Evolutionary conservation across 2,113 vertebrate species (phyloP).

Genomic region (Lophius piscatorius): DNA sequence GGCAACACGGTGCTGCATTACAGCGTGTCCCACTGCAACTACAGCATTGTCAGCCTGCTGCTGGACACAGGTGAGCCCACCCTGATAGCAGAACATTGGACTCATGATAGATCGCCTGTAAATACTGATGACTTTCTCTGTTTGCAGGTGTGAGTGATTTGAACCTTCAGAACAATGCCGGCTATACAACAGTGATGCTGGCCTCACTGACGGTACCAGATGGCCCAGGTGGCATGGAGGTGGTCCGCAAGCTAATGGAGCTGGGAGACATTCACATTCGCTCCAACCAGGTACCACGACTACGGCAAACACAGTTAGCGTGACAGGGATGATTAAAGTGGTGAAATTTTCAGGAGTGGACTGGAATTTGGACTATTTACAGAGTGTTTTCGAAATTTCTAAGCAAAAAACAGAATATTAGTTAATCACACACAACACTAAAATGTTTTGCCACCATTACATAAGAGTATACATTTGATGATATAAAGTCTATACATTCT

Average conservation of each 20-base stretch:
- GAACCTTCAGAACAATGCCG: constrained; percentile 89
- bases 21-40: constrained; percentile 93
- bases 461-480: too few species aligned
- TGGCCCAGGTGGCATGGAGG: constrained; percentile 86
- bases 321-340: neutral
- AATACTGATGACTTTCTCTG: neutral
- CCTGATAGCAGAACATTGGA: too few species aligned
- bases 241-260: constrained; percentile 88
- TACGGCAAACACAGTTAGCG: neutral
- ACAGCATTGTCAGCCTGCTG: constrained; percentile 85
- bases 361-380: too few species aligned
- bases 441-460: too few species aligned
- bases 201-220: constrained; percentile 86
- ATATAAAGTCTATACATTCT: too few species aligned
- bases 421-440: too few species aligned
- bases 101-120: too few species aligned
- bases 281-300: constrained; percentile 85
- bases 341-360: neutral
- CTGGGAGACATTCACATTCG: constrained; percentile 86
- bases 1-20: constrained; percentile 96
- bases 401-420: too few species aligned
- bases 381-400: too few species aligned
- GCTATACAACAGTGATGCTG: constrained; percentile 93
- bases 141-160: constrained; percentile 76
- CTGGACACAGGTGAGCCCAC: constrained; percentile 95